Base-by-base conservation (phyloP, 1,140 invertebrate genomes). In the Drosophila oshimai region DNA sequence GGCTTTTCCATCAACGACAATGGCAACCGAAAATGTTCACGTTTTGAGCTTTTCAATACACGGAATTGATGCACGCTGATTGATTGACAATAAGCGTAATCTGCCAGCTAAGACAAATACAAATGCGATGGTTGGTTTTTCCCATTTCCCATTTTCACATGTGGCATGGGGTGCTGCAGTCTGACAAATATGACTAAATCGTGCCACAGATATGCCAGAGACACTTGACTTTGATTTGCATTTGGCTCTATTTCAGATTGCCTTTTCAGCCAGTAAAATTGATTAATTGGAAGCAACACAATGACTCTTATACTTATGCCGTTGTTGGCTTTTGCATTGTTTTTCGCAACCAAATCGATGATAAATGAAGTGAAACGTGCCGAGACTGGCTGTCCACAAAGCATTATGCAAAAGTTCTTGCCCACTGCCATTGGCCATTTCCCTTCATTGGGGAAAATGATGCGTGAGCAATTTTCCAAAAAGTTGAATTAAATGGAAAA, bases 41-140 rank as follows among this genome's bases (percentile, higher is more conserved):
- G 20, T 58, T 29, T 47, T 17, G 20, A 6, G n/a, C 33, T 36
- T 44, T 58, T 12, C 6, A 4, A 42, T 44, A 60, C 15, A 33
- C 33, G 68, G 15, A 45, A 60, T 49, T 44, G 45, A 72, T 71
- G 54, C 39, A 28, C 20, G 37, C 76, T 79, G 76, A 79, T 79
- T 80, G 76, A 79, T 79, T 79, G 62, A 74, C 76, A 79, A 79
- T 79, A 79, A 80, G 55, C 75, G 64, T 64, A 79, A 79, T 55
- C 55, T 74, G 69, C 26, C 55, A 37, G 69, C 50, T 55, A 47
- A 79, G 76, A 79, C 64, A 70, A 74, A 74, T 79, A 79, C 64
- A 70, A 74, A 74, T 79, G 64, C 51, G 51, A 53, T 20, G 42
- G 31, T 29, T 39, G 33, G 22, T 2, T 29, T 15, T 29, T 29